phyloP scores from a whole-genome alignment of 1,140 invertebrate species.

The Muscidifurax raptorellus region DNA sequence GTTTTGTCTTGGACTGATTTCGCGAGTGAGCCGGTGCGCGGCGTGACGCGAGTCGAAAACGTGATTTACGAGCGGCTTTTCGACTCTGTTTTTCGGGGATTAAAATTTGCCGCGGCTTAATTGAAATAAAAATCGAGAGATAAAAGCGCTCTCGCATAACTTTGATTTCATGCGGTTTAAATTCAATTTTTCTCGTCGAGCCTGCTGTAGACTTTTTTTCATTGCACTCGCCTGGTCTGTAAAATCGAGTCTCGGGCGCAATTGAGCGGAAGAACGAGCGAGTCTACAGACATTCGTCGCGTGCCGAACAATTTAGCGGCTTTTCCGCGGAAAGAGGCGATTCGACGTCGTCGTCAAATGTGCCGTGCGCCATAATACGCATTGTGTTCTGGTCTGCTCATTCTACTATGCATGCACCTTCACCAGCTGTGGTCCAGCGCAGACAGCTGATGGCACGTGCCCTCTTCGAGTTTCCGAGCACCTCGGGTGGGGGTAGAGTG shows the following conservation, averaged over 20 bases:
- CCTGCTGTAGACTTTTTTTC: conserved; percentile 10
- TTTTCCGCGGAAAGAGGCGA: conserved; percentile 48
- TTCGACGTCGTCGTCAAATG: conserved; percentile 45
- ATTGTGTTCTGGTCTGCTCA: conserved; percentile 19
- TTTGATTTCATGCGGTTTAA: conserved; percentile 2
- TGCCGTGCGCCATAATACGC: conserved; percentile 42
- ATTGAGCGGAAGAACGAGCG: conserved; percentile 17
- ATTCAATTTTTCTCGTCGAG: conserved; percentile 4
- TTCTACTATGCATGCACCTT: conserved; percentile 55
- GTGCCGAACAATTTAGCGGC: conserved; percentile 34
- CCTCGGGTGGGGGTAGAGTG: conserved; percentile 41
- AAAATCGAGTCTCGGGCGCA: conserved; percentile 37
- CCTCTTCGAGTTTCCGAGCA: conserved; percentile 63
- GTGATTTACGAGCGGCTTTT: not conserved
- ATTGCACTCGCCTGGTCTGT: not conserved
- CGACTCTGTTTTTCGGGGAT: not conserved
- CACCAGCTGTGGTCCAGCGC: conserved; percentile 69
- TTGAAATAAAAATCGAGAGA: not conserved
- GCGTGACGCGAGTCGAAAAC: not conserved
- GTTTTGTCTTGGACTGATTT: not conserved
- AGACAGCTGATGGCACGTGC: conserved; percentile 74
- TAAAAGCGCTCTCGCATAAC: not conserved
- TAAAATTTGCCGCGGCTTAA: not conserved
- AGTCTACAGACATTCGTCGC: conserved; percentile 5
- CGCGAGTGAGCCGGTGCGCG: not conserved